These are phyloP conservation scores for Agrilus planipennis DNA, from an alignment of 1,140 invertebrate species.

Conservation along the genomic window DNA sequence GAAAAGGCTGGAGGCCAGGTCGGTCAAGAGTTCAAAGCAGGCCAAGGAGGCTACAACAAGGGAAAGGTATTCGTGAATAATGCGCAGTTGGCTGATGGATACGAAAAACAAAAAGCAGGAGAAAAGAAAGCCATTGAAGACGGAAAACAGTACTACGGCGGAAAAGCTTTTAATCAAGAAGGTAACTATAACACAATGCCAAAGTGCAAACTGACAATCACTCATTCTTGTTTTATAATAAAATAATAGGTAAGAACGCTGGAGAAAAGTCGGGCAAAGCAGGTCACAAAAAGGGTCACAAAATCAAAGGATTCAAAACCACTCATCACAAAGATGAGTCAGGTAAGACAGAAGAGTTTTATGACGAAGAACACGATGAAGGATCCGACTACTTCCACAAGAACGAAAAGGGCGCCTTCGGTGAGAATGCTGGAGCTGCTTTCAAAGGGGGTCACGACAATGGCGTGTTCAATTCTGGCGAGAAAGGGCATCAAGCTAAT, in stretches of 20 bases:
- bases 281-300: slow-evolving; percentile 52
- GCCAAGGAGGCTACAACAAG: slow-evolving; percentile 39
- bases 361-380: slow-evolving; percentile 52
- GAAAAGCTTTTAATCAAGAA: slow-evolving; percentile 40
- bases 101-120: slow-evolving; percentile 41
- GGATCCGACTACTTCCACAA: slow-evolving; percentile 42
- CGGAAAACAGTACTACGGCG: slow-evolving; percentile 42
- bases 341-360: slow-evolving; percentile 51
- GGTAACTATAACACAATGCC: slow-evolving; percentile 29
- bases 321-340: slow-evolving; percentile 54
- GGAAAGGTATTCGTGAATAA: slow-evolving; percentile 37
- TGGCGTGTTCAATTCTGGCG: slow-evolving; percentile 38
- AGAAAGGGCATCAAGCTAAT: slow-evolving; percentile 42
- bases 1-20: slow-evolving; percentile 40
- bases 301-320: slow-evolving; percentile 49
- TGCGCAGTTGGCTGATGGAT: slow-evolving; percentile 41
- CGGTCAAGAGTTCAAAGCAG: slow-evolving; percentile 39
- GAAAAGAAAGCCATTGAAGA: slow-evolving; percentile 43
- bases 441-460: slow-evolving; percentile 46
- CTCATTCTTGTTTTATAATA: background rate
- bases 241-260: slow-evolving; percentile 33
- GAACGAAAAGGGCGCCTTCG: slow-evolving; percentile 36
- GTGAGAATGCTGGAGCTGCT: slow-evolving; percentile 38
- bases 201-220: too few species aligned
- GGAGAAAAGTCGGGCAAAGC: slow-evolving; percentile 39